Percentiles rank a stretch among this genome's conserved stretches.
phyloP scores from a whole-genome alignment of 30 jellyfish, hydroid and myxozoan species.

The Hydractinia echinata region DNA sequence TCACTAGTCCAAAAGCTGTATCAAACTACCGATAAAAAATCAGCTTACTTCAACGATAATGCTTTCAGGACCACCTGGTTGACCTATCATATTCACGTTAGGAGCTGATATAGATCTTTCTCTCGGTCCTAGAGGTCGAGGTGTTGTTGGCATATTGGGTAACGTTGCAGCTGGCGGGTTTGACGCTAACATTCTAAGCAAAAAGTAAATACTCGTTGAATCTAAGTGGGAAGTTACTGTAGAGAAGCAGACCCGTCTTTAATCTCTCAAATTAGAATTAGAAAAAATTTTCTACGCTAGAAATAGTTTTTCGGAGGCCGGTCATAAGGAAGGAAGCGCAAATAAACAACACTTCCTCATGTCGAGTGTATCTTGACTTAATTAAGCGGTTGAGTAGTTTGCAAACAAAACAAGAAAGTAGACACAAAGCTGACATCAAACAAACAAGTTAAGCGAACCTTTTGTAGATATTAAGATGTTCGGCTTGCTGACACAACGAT shows the following conservation, averaged over 20 bases:
- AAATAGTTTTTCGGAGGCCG: no score
- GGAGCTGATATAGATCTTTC: conserved; percentile 97
- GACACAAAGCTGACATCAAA: not conserved
- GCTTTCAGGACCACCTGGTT: conserved; percentile 10
- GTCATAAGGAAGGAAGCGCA: no score
- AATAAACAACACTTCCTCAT: not conserved
- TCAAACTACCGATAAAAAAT: no score
- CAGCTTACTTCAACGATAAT: conserved; percentile 28
- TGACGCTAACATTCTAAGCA: conserved; percentile 9
- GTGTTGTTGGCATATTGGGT: conserved; percentile 59
- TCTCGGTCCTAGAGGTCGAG: conserved; percentile 81
- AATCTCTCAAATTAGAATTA: no score
- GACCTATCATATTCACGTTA: conserved; percentile 72
- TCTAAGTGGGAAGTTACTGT: no score
- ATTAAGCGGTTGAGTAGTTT: not conserved
- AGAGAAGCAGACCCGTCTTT: no score
- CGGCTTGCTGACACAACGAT: conserved; percentile 77
- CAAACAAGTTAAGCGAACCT: conserved; percentile 34
- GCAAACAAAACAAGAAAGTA: not conserved
- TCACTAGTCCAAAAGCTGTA: no score
- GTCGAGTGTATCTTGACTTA: not conserved
- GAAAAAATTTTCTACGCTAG: no score
- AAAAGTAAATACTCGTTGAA: not conserved
- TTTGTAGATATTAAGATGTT: conserved; percentile 60
- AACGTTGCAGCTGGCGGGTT: conserved; percentile 15